phyloP scores from a whole-genome alignment of 2,113 vertebrate species.

The Rhinogobius similis region DNA sequence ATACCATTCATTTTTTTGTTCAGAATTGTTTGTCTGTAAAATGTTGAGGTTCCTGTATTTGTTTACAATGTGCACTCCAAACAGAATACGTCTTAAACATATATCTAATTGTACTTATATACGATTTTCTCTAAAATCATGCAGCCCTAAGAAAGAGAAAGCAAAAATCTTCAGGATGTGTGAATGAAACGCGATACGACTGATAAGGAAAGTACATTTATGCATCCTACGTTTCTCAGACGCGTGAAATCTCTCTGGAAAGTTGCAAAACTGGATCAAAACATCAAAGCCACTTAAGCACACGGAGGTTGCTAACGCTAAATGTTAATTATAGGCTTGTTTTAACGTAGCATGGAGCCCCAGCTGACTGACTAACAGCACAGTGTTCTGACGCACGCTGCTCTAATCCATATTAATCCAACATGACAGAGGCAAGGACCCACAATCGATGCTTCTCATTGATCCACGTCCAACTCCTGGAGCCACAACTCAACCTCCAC shows the following conservation, averaged over 20 bases:
- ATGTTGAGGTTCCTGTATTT: too few relatives aligned
- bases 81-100: too few relatives aligned
- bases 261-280: constrained; percentile 35
- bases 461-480: constrained; percentile 55
- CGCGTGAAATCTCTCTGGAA: not conserved
- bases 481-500: constrained; percentile 8
- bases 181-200: too few relatives aligned
- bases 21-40: too few relatives aligned
- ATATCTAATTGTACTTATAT: too few relatives aligned
- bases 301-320: constrained; percentile 36
- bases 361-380: constrained; percentile 42
- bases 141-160: too few relatives aligned
- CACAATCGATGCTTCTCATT: constrained; percentile 64
- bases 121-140: too few relatives aligned
- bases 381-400: constrained; percentile 47
- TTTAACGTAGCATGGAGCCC: constrained; percentile 38
- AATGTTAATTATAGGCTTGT: constrained; percentile 46
- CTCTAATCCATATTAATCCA: constrained; percentile 71
- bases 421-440: constrained; percentile 55
- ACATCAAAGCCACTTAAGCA: constrained; percentile 50
- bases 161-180: too few relatives aligned
- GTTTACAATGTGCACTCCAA: too few relatives aligned
- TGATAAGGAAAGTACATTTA: too few relatives aligned
- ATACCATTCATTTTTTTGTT: too few relatives aligned
- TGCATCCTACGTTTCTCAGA: not conserved